phyloP scores from a whole-genome alignment of 2,113 vertebrate species.

The Zosterops pallidus region DNA sequence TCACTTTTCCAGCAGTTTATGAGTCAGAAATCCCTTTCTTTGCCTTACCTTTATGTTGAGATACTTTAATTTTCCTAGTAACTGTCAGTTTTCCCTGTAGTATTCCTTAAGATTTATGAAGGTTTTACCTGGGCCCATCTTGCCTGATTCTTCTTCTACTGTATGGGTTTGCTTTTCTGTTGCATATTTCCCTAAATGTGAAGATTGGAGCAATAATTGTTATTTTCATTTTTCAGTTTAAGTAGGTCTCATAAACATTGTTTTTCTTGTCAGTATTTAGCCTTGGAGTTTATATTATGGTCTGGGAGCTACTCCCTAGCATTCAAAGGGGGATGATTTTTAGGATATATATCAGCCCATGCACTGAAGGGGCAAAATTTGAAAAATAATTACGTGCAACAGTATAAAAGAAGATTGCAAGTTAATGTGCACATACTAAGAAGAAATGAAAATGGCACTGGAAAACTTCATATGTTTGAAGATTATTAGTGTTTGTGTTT shows the following conservation, averaged over 20 bases:
- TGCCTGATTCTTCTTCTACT: not conserved
- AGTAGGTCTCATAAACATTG: not conserved
- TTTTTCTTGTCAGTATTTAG: not conserved
- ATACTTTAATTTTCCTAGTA: not conserved
- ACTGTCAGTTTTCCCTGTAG: not conserved
- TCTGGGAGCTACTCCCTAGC: not conserved
- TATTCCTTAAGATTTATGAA: not conserved
- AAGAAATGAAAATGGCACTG: not conserved
- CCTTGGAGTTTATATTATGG: not conserved
- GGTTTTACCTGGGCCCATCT: not conserved
- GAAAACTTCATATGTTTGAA: not conserved
- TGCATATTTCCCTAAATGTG: not conserved
- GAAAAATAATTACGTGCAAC: not conserved
- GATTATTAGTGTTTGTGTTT: not conserved
- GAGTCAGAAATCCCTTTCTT: not conserved
- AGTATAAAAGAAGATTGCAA: not conserved
- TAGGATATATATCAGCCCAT: not conserved
- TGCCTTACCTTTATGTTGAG: not conserved
- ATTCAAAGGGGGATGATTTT: not conserved
- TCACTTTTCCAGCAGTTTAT: not conserved
- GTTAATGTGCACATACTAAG: not conserved
- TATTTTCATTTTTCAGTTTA: not conserved
- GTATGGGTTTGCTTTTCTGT: not conserved
- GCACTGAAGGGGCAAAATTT: not conserved
- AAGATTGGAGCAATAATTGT: not conserved